Evolutionary conservation across 2,113 vertebrate species (phyloP).

Genomic region (Speoplatyrhinus poulsoni): DNA sequence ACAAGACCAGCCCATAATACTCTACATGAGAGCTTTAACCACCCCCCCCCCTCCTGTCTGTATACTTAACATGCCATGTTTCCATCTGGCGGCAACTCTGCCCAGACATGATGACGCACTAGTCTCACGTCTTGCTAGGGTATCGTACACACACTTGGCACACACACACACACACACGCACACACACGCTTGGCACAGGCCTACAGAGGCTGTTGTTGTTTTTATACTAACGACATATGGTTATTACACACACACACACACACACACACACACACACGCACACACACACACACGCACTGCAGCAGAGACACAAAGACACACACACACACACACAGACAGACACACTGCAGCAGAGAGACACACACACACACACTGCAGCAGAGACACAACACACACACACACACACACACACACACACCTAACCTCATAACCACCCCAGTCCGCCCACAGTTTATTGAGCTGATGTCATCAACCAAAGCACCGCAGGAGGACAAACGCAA

Average conservation of each 20-base stretch:
- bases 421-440: conserved; percentile 50
- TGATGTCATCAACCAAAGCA: conserved; percentile 43
- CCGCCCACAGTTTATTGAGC: conserved; percentile 34
- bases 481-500: conserved; percentile 20
- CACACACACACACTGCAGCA: conserved; percentile 7
- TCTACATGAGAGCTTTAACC: conserved; percentile 55
- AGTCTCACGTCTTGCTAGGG: neutral
- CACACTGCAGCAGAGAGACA: neutral
- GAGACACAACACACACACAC: neutral
- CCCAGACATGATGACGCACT: neutral
- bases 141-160: neutral
- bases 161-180: neutral
- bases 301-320: neutral
- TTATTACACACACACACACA: conserved; percentile 23
- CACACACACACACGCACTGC: neutral
- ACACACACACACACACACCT: conserved; percentile 16
- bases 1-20: conserved; percentile 47
- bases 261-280: neutral
- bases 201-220: conserved; percentile 33
- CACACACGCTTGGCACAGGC: neutral
- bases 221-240: conserved; percentile 21
- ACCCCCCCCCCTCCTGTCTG: neutral
- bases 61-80: neutral
- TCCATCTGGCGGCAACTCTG: too few relatives aligned
- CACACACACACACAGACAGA: neutral